Base-by-base conservation (phyloP, 2,888 invertebrate species). In the Agriotes lineatus region DNA sequence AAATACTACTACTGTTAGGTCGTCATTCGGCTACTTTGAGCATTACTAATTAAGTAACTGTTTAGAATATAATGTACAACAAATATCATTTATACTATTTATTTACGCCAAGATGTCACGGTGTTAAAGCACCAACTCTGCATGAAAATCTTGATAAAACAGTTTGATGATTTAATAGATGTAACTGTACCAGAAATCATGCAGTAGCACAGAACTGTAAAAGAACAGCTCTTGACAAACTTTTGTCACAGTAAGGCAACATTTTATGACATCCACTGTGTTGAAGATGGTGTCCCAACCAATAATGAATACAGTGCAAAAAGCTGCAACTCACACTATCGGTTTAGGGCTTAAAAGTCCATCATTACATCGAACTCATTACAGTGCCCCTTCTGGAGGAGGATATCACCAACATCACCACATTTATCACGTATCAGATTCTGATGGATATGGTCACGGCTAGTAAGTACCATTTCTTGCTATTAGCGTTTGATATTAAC, bases 281-380 rank as follows among this genome's bases (percentile, higher is more conserved):
- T 25, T 7, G 2, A 61, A 18, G 19, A 62, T 67, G 62, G 67
- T 67, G 7, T 57, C 62, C n/a, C 45, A 57, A 22, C 52, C 62
- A 30, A 61, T 67, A 1, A 56, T 61, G 35, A 33, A 14, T 19
- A 18, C 60, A 5, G n/a, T 67, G 1, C 62, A 57, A 50, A 67
- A 57, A 25, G 48, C 42, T 16, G 42, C 57, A 19, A 12, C 67
- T 6, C 62, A 62, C 16, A 67, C 48, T 48, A 33, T 67, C 7
- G 67, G 61, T 12, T 25, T 62, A n/a, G 62, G 62, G 25, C 6
- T 62, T 0, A 74, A 72, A 20, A 62, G 67, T 10, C 44, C 72
- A 4, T 48, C 75, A 10, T 69, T 80, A 18, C 73, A 77, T 16
- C 73, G 78, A 58, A 77, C 72, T 35, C 78, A 79, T 68, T 77